Evolutionary conservation across 2,888 invertebrate species (phyloP), one percentile per base, ranked within the genome.

Genomic region (Poecilus cupreus): DNA sequence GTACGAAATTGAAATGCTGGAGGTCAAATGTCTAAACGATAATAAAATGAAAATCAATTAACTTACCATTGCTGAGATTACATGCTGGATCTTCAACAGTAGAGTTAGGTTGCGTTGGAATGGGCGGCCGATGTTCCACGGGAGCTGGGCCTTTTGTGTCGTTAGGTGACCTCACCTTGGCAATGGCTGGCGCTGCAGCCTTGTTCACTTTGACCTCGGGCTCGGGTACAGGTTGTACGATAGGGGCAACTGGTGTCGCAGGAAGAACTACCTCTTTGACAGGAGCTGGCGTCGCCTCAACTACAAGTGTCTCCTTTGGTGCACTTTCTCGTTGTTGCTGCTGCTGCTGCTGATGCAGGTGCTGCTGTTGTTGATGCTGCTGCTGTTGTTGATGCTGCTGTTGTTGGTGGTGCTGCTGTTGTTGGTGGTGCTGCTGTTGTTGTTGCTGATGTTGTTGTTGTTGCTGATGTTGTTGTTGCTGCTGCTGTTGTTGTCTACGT

Each of bases 401-500:
- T 83, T 88, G 88, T 60, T 75, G 68, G 13, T 74, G 70, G 43
- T 13, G 70, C 46, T 74, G 82, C 49, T 74, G 80, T 22, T 26
- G 68, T 10, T 54, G 57, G n/a, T 54, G 82, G 16, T 79, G 82
- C 20, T 78, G 82, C n/a, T 80, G 82, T 51, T 77, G 68, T 43
- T 82, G 79, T 24, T 79, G 79, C 8, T 49, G 79, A 8, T 72
- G 76, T 83, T 83, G 64, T 64, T 83, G 83, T 13, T 74, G 57
- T 32, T 81, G 83, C 20, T 84, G 81, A 39, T 84, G 84, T 22
- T 84, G 84, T 68, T 84, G 82, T 54, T 57, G 78, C 37, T 51
- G 60, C 18, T 82, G 83, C 70, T 85, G 85, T 77, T 86, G 86
- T 82, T 88, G 88, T 68, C 88, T 85, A 49, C 85, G 84, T n/a